Evolutionary conservation across 2,113 vertebrate species (phyloP), one percentile per base, ranked within the genome.

Genomic region (Oryzias celebensis): DNA sequence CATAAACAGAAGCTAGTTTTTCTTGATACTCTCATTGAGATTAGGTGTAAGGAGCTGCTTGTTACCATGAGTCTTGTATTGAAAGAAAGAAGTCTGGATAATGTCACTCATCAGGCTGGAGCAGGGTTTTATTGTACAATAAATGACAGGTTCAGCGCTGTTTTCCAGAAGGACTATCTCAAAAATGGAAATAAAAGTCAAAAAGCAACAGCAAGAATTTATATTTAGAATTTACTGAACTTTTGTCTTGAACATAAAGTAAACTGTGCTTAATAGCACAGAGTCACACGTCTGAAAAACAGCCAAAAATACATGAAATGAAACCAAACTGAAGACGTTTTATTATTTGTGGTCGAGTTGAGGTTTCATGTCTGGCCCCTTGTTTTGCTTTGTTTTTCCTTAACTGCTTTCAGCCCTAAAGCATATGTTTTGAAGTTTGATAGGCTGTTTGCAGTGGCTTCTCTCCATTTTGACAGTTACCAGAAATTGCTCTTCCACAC

Each of bases 401-500:
- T 53, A 77, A 64, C 31, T 53, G 18, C 58, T 80, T 82, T 49
- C 42, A 78, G 22, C 58, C 52, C 26, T 50, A 36, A 2, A 43
- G 70, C 49, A 68, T 5, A 59, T 66, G 58, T 70, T 48, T 62
- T 72, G 17, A 56, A 62, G 52, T 14, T 62, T 57, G 65, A 63
- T 69, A 79, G 87, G 74, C 81, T 77, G 77, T 88, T 80, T 87
- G 80, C 80, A 77, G 45, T 47, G 24, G n/a, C 62, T 61, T 51
- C 41, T 42, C 23, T 71, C 84, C 31, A 55, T 68, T 79, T 62
- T 62, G 36, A 62, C 62, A 71, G 75, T 63, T 71, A 65, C 71
- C 53, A 55, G 81, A 74, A 73, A 80, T 84, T 68, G 69, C 45
- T 68, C 82, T 56, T 7, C 2, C 68, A 86, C 82, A 58, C 82